Conservation (phyloP, 2,888 invertebrate genomes). For the Harpalus rufipes region DNA sequence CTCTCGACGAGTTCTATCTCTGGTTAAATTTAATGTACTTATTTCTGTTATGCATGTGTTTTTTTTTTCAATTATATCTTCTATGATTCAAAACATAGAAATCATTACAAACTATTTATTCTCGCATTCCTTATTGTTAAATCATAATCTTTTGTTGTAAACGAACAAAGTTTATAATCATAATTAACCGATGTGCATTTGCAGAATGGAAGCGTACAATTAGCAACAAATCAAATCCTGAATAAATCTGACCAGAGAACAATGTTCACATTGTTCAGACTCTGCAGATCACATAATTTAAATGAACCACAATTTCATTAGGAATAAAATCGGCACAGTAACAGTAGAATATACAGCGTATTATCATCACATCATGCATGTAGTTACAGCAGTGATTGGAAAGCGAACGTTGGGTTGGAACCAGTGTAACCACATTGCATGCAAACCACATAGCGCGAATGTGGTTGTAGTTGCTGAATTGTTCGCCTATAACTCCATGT, state of each 20-base stretch:
- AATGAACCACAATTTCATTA: constrained; percentile 18
- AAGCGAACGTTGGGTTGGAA: neutral
- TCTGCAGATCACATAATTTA: constrained; percentile 14
- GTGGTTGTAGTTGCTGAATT: constrained; percentile 8
- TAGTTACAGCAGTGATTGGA: neutral
- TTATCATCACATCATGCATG: constrained; percentile 21
- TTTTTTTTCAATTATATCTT: no score
- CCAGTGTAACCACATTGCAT: neutral
- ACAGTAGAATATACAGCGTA: neutral
- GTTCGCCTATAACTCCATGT: neutral
- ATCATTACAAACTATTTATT: no score
- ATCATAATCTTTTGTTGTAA: no score
- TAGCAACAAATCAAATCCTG: neutral
- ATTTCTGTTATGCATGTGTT: no score
- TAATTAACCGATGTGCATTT: no score
- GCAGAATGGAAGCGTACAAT: no score
- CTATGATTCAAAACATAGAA: no score
- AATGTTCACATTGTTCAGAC: neutral
- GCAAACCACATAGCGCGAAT: constrained; percentile 1
- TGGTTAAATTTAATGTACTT: no score
- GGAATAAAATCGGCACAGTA: constrained; percentile 6
- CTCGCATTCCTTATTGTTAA: no score
- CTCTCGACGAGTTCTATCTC: no score
- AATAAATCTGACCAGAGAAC: neutral
- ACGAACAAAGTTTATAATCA: no score